Percentiles rank a stretch among this genome's conserved stretches.
These are phyloP conservation scores for Beris chalybata DNA, from an alignment of 2,888 invertebrate genomes.

Conservation along the genomic window DNA sequence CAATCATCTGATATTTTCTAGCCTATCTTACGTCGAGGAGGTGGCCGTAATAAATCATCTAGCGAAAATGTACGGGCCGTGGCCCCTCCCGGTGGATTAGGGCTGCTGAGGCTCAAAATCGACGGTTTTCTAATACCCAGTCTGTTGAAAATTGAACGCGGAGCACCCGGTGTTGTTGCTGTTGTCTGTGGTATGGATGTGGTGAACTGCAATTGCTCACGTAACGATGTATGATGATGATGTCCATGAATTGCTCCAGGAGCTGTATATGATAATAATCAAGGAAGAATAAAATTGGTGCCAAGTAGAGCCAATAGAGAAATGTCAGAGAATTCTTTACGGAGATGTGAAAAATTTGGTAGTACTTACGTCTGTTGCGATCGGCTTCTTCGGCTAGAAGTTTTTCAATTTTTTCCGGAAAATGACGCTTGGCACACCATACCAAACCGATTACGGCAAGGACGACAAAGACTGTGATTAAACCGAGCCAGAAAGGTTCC, in stretches of 20 bases:
- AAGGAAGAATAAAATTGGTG: conserved; percentile 4
- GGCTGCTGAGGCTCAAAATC: conserved; percentile 77
- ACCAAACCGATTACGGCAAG: conserved; percentile 76
- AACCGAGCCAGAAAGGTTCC: conserved; percentile 87
- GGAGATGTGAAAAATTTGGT: conserved; percentile 12
- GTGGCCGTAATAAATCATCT: conserved; percentile 85
- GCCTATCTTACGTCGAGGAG: conserved; percentile 75
- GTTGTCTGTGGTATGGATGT: conserved; percentile 57
- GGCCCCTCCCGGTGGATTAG: conserved; percentile 61
- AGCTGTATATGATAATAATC: conserved; percentile 41
- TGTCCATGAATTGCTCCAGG: conserved; percentile 49
- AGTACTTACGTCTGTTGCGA: conserved; percentile 69
- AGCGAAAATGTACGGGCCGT: conserved; percentile 83
- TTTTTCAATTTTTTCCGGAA: conserved; percentile 83
- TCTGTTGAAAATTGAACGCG: conserved; percentile 76
- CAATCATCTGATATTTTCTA: conserved; percentile 36
- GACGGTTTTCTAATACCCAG: conserved; percentile 88
- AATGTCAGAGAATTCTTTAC: background rate
- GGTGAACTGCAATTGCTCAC: conserved; percentile 61
- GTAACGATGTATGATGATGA: conserved; percentile 62
- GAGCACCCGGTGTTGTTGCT: conserved; percentile 58
- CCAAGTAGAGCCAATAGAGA: conserved; percentile 8
- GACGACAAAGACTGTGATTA: conserved; percentile 81
- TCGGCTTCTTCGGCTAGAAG: conserved; percentile 79
- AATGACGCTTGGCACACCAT: conserved; percentile 83